Evolutionary conservation across 2,113 vertebrate genomes (phyloP).

Genomic region (Ictalurus furcatus): DNA sequence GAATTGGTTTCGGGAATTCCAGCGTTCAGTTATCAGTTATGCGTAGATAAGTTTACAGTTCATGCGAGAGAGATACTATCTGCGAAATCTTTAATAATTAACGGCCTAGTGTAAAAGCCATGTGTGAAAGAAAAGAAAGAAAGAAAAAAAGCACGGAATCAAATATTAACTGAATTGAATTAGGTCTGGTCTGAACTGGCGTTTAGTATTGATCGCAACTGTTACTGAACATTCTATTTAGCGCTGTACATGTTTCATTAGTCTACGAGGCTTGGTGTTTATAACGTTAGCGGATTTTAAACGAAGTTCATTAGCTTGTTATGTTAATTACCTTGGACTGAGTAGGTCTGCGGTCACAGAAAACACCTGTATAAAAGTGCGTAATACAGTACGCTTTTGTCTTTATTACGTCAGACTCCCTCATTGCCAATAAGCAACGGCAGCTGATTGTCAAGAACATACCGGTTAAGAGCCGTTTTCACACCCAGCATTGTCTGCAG

Average conservation of each 20-base stretch:
- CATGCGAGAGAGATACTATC: not conserved
- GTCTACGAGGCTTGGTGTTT: not conserved
- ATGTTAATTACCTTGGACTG: not conserved
- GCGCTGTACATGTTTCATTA: not conserved
- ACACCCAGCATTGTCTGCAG: not conserved
- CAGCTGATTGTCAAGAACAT: not conserved
- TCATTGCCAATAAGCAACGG: not conserved
- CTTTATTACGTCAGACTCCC: not conserved
- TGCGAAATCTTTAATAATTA: not conserved
- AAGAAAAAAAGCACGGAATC: not conserved
- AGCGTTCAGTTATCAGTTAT: not conserved
- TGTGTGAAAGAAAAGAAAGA: not conserved
- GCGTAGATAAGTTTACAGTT: not conserved
- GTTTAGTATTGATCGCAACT: not conserved
- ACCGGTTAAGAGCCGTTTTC: not conserved
- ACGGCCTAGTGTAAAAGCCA: not conserved
- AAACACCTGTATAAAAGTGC: too few relatives aligned
- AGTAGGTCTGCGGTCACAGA: not conserved
- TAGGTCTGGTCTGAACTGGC: not conserved
- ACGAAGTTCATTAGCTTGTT: not conserved
- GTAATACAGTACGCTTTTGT: not conserved
- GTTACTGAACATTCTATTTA: not conserved
- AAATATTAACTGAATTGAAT: not conserved
- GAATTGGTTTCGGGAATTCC: not conserved
- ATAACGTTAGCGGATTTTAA: not conserved